Conservation (phyloP, 2,888 invertebrate species). For the Tenthredo distinguenda region DNA sequence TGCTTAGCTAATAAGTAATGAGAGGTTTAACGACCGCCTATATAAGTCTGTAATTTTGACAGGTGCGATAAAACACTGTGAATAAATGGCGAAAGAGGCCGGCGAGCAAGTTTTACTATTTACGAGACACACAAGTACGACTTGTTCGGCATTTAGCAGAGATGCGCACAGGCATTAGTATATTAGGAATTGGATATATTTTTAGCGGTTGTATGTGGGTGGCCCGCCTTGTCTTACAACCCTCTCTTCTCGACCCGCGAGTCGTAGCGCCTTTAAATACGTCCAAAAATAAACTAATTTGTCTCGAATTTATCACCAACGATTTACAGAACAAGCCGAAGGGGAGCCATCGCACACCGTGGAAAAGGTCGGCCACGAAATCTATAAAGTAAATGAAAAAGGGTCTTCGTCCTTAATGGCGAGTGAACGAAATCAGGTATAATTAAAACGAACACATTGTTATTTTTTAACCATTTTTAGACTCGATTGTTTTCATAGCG, state of each 20-base stretch:
- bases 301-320: slow-evolving; percentile 64
- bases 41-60: background rate
- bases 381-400: background rate
- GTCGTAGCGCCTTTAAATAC: slow-evolving; percentile 48
- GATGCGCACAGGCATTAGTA: slow-evolving; percentile 9
- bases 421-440: background rate
- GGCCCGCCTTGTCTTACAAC: slow-evolving; percentile 45
- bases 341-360: background rate
- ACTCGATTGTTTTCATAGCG: background rate
- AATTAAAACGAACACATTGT: background rate
- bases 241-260: slow-evolving; percentile 23
- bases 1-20: background rate
- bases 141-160: slow-evolving; percentile 44
- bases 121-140: slow-evolving; percentile 14
- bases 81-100: background rate
- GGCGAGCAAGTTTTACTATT: background rate
- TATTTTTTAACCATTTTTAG: background rate
- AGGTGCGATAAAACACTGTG: slow-evolving; percentile 11
- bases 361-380: background rate
- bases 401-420: background rate
- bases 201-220: slow-evolving; percentile 46
- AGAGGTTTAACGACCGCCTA: background rate
- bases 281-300: slow-evolving; percentile 69
- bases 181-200: slow-evolving; percentile 49
- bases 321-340: slow-evolving; percentile 22